Conservation (phyloP, 2,797 vertebrate species). For the Naso thynnoides region DNA sequence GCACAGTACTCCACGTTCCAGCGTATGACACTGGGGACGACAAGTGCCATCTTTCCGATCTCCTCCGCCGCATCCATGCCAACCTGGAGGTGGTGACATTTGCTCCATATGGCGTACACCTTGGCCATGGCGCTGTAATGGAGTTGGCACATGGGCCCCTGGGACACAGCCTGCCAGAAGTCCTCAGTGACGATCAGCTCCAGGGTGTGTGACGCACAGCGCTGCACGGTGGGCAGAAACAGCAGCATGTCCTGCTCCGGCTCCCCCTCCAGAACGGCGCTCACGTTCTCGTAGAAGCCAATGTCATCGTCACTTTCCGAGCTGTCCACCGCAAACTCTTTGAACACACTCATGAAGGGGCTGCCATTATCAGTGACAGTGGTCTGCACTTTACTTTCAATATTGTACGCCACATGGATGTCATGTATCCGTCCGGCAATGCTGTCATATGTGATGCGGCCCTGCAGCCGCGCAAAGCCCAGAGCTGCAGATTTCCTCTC, state of each 20-base stretch:
- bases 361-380: slow-evolving; percentile 83
- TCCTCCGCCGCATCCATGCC: slow-evolving; percentile 77
- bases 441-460: slow-evolving; percentile 73
- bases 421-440: slow-evolving; percentile 79
- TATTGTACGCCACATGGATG: slow-evolving; percentile 78
- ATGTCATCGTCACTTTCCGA: slow-evolving; percentile 73
- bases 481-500: slow-evolving; percentile 83
- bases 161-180: slow-evolving; percentile 80
- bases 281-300: slow-evolving; percentile 77
- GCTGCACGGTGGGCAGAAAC: slow-evolving; percentile 78
- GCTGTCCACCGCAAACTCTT: slow-evolving; percentile 72
- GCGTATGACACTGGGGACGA: slow-evolving; percentile 73
- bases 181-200: slow-evolving; percentile 80
- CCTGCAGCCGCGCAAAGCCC: slow-evolving; percentile 76
- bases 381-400: slow-evolving; percentile 83
- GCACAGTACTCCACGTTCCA: slow-evolving; percentile 84
- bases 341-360: slow-evolving; percentile 80
- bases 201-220: slow-evolving; percentile 81
- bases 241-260: slow-evolving; percentile 78
- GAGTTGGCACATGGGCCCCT: slow-evolving; percentile 78
- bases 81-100: slow-evolving; percentile 78
- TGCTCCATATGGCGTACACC: slow-evolving; percentile 79
- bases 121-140: slow-evolving; percentile 81
- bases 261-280: slow-evolving; percentile 72
- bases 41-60: slow-evolving; percentile 78